Percentiles rank a stretch among this genome's conserved stretches.
These are phyloP conservation scores for Amiota communis DNA, from an alignment of 2,888 invertebrate genomes.

Conservation along the genomic window DNA sequence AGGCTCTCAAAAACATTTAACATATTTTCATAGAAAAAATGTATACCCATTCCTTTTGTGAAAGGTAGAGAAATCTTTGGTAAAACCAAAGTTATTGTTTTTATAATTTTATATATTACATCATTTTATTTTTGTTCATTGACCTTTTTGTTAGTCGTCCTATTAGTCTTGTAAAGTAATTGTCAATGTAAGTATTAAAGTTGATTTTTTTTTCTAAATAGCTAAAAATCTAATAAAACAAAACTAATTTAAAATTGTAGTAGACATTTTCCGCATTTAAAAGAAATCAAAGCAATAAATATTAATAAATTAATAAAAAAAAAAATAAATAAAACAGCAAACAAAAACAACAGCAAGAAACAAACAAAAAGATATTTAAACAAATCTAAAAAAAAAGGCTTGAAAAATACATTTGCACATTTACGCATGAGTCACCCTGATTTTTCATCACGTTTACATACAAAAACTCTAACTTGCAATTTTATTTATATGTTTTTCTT, in stretches of 20 bases:
- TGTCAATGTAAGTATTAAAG: constrained; percentile 59
- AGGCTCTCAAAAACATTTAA: no score
- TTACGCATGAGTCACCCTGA: constrained; percentile 73
- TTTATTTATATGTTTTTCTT: constrained; percentile 12
- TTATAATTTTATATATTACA: constrained; percentile 8
- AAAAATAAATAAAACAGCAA: constrained; percentile 11
- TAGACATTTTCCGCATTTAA: constrained; percentile 34
- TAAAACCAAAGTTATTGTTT: not conserved
- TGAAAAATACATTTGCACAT: constrained; percentile 74
- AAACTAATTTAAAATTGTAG: not conserved
- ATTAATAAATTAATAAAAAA: constrained; percentile 34
- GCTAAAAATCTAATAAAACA: constrained; percentile 41
- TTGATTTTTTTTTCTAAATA: constrained; percentile 18
- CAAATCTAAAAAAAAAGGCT: constrained; percentile 54
- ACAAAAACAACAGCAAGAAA: constrained; percentile 9
- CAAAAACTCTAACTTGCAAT: constrained; percentile 27
- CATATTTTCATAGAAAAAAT: no score
- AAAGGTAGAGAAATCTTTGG: no score
- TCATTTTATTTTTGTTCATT: constrained; percentile 6
- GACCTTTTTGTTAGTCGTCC: constrained; percentile 44
- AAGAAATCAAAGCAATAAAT: constrained; percentile 42
- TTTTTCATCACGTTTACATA: constrained; percentile 47
- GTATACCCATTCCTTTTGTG: no score
- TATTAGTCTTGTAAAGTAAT: constrained; percentile 40
- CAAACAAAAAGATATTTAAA: constrained; percentile 7